Base-by-base conservation (phyloP, 2,888 invertebrate species). In the Cancer borealis region DNA sequence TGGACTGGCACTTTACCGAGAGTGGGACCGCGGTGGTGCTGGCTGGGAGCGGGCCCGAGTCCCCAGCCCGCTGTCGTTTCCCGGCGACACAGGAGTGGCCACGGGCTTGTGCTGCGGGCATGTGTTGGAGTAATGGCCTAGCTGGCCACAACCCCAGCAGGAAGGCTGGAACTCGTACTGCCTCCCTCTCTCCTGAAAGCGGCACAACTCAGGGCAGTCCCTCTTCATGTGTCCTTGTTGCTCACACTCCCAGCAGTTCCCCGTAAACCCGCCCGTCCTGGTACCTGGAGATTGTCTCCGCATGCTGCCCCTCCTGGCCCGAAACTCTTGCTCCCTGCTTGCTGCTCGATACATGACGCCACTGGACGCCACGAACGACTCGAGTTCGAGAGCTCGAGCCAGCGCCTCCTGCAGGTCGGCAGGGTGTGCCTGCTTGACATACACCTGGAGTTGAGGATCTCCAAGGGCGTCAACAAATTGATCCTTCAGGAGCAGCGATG, bases 341-440 rank as follows among this genome's bases (percentile, higher is more conserved):
- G 12, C 39, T 30, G 12, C 30, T 10, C 30, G 12, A 66, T 21
- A 5, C 79, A 30, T 26, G 79, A 30, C 8, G 3, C 30, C 79
- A 79, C 79, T 26, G 30, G 30, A 79, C 46, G 30, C 39, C 73
- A 54, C n/a, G 21, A 91, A 91, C 3, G 73, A 60, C 66, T 91
- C 21, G 73, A 66, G 39, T 73, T 91, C 73, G 10, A 91, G 66
- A 10, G 91, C 46, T 10, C 45, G 39, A 66, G 91, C 73, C 46
- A 73, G 17, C 49, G 47, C 84, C 84, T 49, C 79, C 92, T 49
- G 92, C 14, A 92, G 30, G 84, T 49, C 84, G 84, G 47, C 46
- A 21, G 87, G 26, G 49, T 87, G 84, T 17, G 79, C 54, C 49
- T 92, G 84, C 26, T 92, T 92, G 26, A 92, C 54, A 8, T 92